A percentile compares a stretch with the other conserved stretches of the same genome.
Evolutionary conservation across 2,888 invertebrate species (phyloP).

Genomic region (Saturnia pavonia): DNA sequence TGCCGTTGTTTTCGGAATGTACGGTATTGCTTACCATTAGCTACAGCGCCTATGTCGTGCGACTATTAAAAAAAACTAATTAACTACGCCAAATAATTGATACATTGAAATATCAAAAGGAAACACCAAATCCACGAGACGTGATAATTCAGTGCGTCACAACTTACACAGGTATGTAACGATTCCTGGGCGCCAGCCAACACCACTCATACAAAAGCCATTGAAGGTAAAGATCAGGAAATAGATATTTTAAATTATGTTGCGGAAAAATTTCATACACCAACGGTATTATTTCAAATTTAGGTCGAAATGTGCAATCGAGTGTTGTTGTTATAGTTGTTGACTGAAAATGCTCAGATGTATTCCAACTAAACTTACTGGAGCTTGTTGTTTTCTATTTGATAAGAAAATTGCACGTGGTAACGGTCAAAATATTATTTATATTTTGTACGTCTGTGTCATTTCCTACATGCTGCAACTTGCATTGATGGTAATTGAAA

Average conservation of each 20-base stretch:
- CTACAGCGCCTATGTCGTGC: too few species aligned
- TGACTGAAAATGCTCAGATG: background rate
- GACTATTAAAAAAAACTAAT: background rate
- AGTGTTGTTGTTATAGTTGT: background rate
- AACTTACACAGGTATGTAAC: background rate
- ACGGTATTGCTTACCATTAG: too few species aligned
- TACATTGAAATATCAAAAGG: background rate
- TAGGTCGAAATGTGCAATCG: background rate
- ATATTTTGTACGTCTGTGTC: background rate
- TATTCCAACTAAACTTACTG: background rate
- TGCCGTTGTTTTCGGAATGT: too few species aligned
- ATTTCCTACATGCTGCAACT: background rate
- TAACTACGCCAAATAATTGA: background rate
- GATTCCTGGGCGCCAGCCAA: conserved; percentile 4
- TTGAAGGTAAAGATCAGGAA: background rate
- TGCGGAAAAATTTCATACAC: background rate
- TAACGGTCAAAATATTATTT: background rate
- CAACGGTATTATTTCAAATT: background rate
- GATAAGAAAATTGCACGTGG: too few species aligned
- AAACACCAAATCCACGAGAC: background rate
- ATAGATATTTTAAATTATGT: background rate
- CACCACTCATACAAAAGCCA: conserved; percentile 7
- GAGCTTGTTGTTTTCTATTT: background rate
- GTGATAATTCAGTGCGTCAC: conserved; percentile 3
- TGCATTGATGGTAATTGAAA: background rate